Evolutionary conservation across 2,888 invertebrate species (phyloP).

Genomic region (Harpagoxenus sublaevis): DNA sequence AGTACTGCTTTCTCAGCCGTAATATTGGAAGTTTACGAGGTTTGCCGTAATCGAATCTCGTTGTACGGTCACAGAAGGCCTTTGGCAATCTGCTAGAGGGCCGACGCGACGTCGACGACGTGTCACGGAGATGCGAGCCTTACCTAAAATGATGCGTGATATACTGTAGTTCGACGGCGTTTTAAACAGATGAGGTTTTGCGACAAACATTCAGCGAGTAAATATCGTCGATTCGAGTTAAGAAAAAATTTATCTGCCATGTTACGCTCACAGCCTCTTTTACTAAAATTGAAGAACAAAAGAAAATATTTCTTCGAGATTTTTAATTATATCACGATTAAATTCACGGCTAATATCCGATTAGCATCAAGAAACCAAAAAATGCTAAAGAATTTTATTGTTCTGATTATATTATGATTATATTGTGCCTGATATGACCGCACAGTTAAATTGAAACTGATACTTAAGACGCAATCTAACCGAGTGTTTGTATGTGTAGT

Average conservation of each 20-base stretch:
- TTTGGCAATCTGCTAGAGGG: conserved; percentile 44
- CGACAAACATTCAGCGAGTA: neutral
- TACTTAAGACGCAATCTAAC: neutral
- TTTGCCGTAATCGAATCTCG: conserved; percentile 69
- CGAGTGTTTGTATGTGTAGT: conserved; percentile 5
- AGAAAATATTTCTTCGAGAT: neutral
- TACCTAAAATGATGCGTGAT: neutral
- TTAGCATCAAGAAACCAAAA: neutral
- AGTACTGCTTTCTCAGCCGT: conserved; percentile 62
- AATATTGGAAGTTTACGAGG: conserved; percentile 73
- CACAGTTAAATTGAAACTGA: conserved; percentile 8
- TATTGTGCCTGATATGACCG: neutral
- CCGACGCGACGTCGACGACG: conserved; percentile 2
- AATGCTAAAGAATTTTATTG: neutral
- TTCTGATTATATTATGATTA: neutral
- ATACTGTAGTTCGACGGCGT: neutral
- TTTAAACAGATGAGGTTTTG: neutral
- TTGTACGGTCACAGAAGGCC: conserved; percentile 31
- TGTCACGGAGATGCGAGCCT: conserved; percentile 9
- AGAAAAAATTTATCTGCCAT: neutral
- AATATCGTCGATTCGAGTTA: neutral
- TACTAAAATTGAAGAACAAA: neutral
- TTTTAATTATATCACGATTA: neutral
- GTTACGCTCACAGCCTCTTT: neutral
- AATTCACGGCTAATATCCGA: neutral